Evolutionary conservation across 2,113 vertebrate species (phyloP), one percentile per base, ranked within the genome.

Genomic region (Smithornis capensis): DNA sequence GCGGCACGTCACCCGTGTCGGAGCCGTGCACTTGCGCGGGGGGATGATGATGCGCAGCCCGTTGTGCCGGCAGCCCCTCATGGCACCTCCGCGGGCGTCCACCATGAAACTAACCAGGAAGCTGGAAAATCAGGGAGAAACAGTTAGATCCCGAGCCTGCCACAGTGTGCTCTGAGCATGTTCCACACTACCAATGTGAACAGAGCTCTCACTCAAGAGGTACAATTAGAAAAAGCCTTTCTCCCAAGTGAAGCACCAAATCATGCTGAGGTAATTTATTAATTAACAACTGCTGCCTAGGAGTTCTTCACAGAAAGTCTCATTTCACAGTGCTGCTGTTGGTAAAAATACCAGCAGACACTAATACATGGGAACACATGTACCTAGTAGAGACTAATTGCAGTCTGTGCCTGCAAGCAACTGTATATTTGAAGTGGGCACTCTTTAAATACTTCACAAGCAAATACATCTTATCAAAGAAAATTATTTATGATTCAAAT

Each of bases 31-130:
- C 90, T 99, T 99, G 91, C 98, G 98, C 1, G 99, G 99, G 0
- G 99, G 99, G 71, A 99, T 99, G 82, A 99, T 99, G 93, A 99
- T 99, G 28, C 99, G 98, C 6, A 99, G 98, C 29, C 99, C 99
- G 0, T 99, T 99, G 93, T 99, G 99, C 29, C 99, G 98, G 95
- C 99, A 99, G 3, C 99, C 99, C 11, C 99, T 96, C 99, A 99
- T 99, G 73, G 99, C 99, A 19, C 99, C 99, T 10, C 99, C 99
- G 44, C 99, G 98, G 52, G 99, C 99, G 6, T 99, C 99, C 97
- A 99, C 99, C 99, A 99, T 99, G 95, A 99, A 99, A 96, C 99
- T 99, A 91, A 99, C 99, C 92, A 99, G 98, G 97, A 99, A 99
- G 96, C 99, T 99, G 96, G 25, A 98, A 98, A 89, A 70, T 18